Evolutionary conservation across 2,888 invertebrate species (phyloP).

Genomic region (Pteria penguin): DNA sequence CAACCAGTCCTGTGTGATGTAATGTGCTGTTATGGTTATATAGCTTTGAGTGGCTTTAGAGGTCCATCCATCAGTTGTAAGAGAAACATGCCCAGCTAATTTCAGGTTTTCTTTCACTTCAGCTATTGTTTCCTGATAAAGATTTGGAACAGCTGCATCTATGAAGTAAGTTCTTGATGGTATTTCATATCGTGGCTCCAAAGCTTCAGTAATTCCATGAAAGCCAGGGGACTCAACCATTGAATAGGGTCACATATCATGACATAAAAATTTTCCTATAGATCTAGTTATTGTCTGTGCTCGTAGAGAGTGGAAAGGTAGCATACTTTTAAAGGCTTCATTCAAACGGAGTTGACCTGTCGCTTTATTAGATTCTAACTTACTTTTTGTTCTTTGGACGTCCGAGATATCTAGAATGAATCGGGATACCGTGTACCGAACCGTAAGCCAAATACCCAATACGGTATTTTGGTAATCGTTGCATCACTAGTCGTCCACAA

Average conservation of each 20-base stretch:
- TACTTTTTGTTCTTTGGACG: too few relatives aligned
- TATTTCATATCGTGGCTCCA: constrained; percentile 37
- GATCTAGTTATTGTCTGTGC: neutral
- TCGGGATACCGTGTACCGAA: too few relatives aligned
- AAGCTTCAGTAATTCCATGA: constrained; percentile 12
- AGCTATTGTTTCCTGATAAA: constrained; percentile 10
- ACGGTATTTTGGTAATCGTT: too few relatives aligned
- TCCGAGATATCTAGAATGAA: too few relatives aligned
- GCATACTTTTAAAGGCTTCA: neutral
- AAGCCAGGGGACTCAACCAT: constrained; percentile 36
- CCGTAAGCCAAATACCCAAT: too few relatives aligned
- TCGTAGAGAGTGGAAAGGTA: neutral
- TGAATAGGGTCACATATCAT: constrained; percentile 33
- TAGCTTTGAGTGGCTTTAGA: constrained; percentile 44
- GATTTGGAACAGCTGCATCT: constrained; percentile 28
- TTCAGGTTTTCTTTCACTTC: constrained; percentile 19
- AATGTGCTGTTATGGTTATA: constrained; percentile 46
- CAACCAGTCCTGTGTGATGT: constrained; percentile 35
- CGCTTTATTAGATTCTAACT: too few relatives aligned
- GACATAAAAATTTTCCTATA: constrained; percentile 10
- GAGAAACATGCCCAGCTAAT: constrained; percentile 21
- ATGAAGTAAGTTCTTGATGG: constrained; percentile 33
- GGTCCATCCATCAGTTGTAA: constrained; percentile 52
- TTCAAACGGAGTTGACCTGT: too few relatives aligned
- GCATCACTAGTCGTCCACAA: too few relatives aligned